Percentiles rank a stretch among this genome's conserved stretches.
Evolutionary conservation across 1,140 invertebrate genomes (phyloP).

Genomic region (Cotesia typhae): DNA sequence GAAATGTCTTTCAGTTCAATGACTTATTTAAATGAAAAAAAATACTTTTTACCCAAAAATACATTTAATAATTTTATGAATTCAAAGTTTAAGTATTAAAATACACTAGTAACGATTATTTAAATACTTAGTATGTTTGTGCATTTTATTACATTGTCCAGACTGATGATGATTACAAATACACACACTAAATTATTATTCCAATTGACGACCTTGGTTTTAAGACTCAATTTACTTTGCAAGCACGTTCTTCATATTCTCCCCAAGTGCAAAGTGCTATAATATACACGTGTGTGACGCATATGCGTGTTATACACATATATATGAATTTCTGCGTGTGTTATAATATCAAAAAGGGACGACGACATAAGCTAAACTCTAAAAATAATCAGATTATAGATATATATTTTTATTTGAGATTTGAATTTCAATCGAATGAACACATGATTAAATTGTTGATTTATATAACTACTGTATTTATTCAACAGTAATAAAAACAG

Average conservation of each 20-base stretch:
- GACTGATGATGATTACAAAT: slow-evolving; percentile 8
- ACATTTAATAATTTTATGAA: too few relatives aligned
- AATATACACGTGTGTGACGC: background rate
- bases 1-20: too few relatives aligned
- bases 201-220: slow-evolving; percentile 4
- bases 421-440: too few relatives aligned
- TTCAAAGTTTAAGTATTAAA: too few relatives aligned
- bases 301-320: background rate
- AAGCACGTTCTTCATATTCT: slow-evolving; percentile 15
- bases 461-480: too few relatives aligned
- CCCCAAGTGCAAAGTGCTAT: background rate
- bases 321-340: background rate
- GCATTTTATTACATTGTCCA: slow-evolving; percentile 2
- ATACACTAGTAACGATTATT: too few relatives aligned
- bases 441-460: too few relatives aligned
- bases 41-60: too few relatives aligned
- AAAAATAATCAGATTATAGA: slow-evolving; percentile 7
- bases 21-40: too few relatives aligned
- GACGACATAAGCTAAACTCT: background rate
- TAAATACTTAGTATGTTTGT: background rate
- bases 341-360: background rate
- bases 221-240: slow-evolving; percentile 7
- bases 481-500: too few relatives aligned
- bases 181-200: slow-evolving; percentile 6
- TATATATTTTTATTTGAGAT: too few relatives aligned